phyloP scores from a whole-genome alignment of 2,888 invertebrate genomes.

The Ennomos quercinarius region DNA sequence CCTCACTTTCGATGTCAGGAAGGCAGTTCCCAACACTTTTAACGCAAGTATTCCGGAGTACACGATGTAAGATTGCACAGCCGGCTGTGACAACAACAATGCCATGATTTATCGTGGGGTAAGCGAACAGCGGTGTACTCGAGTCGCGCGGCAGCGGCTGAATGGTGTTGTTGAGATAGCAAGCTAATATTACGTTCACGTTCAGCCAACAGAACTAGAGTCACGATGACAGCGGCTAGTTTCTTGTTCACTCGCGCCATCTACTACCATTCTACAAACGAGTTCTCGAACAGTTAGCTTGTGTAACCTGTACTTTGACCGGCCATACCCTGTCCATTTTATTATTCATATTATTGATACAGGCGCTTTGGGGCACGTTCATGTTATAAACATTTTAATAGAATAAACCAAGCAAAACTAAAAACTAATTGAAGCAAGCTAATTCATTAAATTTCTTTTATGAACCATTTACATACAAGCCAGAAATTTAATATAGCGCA shows the following conservation, averaged over 20 bases:
- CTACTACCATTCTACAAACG: background rate
- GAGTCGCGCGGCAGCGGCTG: constrained; percentile 79
- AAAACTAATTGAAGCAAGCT: no score
- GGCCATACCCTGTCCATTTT: background rate
- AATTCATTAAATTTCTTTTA: no score
- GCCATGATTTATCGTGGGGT: constrained; percentile 20
- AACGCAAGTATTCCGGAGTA: constrained; percentile 67
- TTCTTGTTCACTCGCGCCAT: constrained; percentile 7
- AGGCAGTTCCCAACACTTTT: constrained; percentile 57
- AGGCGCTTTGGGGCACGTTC: no score
- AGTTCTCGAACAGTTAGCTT: constrained; percentile 2
- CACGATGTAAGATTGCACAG: constrained; percentile 64
- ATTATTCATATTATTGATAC: no score
- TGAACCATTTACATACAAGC: no score
- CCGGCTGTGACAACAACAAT: constrained; percentile 21
- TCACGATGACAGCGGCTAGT: constrained; percentile 21
- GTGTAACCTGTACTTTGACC: constrained; percentile 7
- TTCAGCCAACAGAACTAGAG: background rate
- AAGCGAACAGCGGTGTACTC: constrained; percentile 19
- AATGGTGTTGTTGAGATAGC: constrained; percentile 41
- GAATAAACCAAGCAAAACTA: no score
- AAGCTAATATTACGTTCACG: constrained; percentile 8
- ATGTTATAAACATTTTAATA: no score
- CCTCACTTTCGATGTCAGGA: constrained; percentile 58
- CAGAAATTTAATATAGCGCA: no score